A percentile compares a stretch with the other conserved stretches of the same genome.
phyloP scores from a whole-genome alignment of 2,888 invertebrate species.

The Poecilobothrus nobilitatus region DNA sequence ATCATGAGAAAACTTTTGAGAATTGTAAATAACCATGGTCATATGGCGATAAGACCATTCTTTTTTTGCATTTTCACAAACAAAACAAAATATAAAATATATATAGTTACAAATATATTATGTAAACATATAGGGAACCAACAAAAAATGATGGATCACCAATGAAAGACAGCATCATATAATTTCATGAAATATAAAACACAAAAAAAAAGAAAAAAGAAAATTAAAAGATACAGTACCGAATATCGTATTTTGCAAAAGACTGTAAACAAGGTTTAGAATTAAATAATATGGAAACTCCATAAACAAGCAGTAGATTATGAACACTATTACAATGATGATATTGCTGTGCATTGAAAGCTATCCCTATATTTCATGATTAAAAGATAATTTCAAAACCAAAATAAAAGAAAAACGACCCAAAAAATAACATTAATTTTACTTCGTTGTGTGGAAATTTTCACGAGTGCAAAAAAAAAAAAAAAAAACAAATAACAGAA shows the following conservation, averaged over 20 bases:
- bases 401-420: not conserved
- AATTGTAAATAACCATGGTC: not conserved
- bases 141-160: constrained; percentile 43
- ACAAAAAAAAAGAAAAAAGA: not conserved
- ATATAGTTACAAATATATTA: not conserved
- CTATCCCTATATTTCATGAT: not conserved
- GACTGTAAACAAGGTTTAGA: no score
- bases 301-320: not conserved
- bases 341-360: not conserved
- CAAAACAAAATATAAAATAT: not conserved
- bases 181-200: not conserved
- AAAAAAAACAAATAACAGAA: no score
- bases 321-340: not conserved
- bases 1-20: not conserved
- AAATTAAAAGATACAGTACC: not conserved
- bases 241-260: no score
- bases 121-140: not conserved
- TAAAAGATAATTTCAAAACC: not conserved
- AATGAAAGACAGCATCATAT: constrained; percentile 36
- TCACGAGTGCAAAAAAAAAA: no score
- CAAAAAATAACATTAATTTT: not conserved
- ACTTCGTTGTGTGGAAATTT: no score
- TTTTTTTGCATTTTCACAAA: not conserved
- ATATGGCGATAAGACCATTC: not conserved
- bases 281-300: not conserved